These are phyloP conservation scores for Calliopum simillimum DNA, from an alignment of 2,888 invertebrate species.

Conservation along the genomic window DNA sequence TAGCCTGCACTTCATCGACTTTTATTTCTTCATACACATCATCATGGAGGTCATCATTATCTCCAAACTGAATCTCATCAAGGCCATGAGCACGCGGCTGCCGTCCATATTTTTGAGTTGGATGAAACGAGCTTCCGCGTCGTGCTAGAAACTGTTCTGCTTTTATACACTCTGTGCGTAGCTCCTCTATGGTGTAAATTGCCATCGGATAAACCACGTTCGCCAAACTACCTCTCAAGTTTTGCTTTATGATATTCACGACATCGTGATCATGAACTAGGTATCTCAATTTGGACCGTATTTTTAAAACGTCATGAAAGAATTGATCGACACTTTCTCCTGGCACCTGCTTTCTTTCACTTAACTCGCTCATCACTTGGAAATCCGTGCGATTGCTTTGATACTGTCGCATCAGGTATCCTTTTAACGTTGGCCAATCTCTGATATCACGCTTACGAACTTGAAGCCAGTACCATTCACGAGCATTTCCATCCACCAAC, in stretches of 20 bases:
- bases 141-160: no score
- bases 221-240: constrained; percentile 23
- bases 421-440: not conserved
- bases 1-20: not conserved
- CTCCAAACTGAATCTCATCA: not conserved
- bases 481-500: not conserved
- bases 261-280: constrained; percentile 32
- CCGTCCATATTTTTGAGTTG: no score
- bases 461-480: constrained; percentile 18
- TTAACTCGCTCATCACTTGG: constrained; percentile 13
- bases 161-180: not conserved
- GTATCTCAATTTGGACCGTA: constrained; percentile 8
- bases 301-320: constrained; percentile 26
- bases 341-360: constrained; percentile 12
- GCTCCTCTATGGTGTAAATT: constrained; percentile 20
- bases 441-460: not conserved
- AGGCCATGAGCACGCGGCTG: not conserved
- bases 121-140: not conserved
- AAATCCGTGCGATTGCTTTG: not conserved
- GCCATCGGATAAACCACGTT: constrained; percentile 12
- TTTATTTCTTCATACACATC: no score
- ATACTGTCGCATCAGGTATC: not conserved
- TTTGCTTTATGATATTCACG: constrained; percentile 22
- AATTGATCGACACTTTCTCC: constrained; percentile 14
- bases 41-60: not conserved